Evolutionary conservation across 2,797 vertebrate species (phyloP), one percentile per base, ranked within the genome.

Genomic region (Octomys mimax): DNA sequence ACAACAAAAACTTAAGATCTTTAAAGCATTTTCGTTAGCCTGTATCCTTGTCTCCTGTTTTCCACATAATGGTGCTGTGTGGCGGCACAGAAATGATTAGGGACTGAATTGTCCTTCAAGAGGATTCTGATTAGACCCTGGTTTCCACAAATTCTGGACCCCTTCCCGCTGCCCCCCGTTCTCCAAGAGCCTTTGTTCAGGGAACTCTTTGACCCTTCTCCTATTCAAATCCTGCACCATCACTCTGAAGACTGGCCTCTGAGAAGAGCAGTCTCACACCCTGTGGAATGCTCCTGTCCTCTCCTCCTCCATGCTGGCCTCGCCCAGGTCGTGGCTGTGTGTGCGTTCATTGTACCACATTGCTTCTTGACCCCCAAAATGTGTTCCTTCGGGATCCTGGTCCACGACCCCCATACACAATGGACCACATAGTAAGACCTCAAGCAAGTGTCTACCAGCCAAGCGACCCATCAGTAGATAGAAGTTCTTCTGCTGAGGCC

Each of bases 311-410:
- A 26, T 5, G 24, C 42, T 28, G 70, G 36, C 24, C 73, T 77
- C 36, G 14, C 21, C 19, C 10, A 0, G 6, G 33, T 28, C 19
- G 1, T 36, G 26, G 1, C 33, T 49, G 39, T 13, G 33, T 12
- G 10, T 66, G 1, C 3, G 4, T 61, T 36, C 39, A 2, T 42
- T n/a, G 26, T 18, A 16, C 24, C 42, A 6, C 39, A 42, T 33
- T 18, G 24, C n/a, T 10, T 26, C n/a, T 62, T 14, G 42, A 39
- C 13, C 33, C 66, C 52, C 6, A 26, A 42, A 9, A 0, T 22
- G 22, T 1, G 1, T 39, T 22, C 31, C 62, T 68, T 49, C 24
- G 4, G 5, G 39, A 12, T 26, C 13, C 11, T 6, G 49, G 19
- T 33, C 57, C 12, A 39, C 13, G n/a, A 42, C 24, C 26, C 66